phyloP scores from a whole-genome alignment of 2,888 invertebrate genomes.

The Ligdia adustata region DNA sequence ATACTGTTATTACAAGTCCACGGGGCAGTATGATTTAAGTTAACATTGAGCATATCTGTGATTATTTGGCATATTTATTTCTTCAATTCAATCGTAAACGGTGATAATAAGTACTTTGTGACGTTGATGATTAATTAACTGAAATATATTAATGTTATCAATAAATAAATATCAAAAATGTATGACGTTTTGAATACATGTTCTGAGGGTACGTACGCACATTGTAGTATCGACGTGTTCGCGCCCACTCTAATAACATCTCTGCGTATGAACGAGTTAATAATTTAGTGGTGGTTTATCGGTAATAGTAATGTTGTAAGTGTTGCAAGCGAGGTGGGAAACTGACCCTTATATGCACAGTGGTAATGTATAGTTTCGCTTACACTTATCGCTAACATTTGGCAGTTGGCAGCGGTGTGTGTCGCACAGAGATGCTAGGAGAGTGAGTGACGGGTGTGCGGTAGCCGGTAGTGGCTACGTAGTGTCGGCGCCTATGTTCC shows the following conservation, averaged over 20 bases:
- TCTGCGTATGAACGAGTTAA: slow-evolving; percentile 19
- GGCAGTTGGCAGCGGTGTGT: slow-evolving; percentile 6
- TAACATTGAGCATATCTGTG: slow-evolving; percentile 64
- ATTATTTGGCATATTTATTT: slow-evolving; percentile 62
- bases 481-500: slow-evolving; percentile 58
- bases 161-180: slow-evolving; percentile 49
- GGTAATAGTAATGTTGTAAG: slow-evolving; percentile 1
- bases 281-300: slow-evolving; percentile 12
- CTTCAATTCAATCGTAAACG: slow-evolving; percentile 31
- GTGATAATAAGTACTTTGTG: slow-evolving; percentile 63
- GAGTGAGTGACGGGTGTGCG: slow-evolving; percentile 33
- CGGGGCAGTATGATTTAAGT: slow-evolving; percentile 46
- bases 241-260: slow-evolving; percentile 53
- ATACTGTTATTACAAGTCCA: slow-evolving; percentile 43
- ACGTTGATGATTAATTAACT: slow-evolving; percentile 52
- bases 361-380: slow-evolving; percentile 16
- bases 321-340: neutral
- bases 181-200: slow-evolving; percentile 47
- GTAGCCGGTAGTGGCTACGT: slow-evolving; percentile 28
- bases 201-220: slow-evolving; percentile 69
- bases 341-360: neutral
- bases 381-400: slow-evolving; percentile 13
- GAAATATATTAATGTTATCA: slow-evolving; percentile 43
- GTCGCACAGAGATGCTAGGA: neutral
- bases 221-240: slow-evolving; percentile 56